Base-by-base conservation (phyloP, 2,888 invertebrate species). In the Drosophila histrio region DNA sequence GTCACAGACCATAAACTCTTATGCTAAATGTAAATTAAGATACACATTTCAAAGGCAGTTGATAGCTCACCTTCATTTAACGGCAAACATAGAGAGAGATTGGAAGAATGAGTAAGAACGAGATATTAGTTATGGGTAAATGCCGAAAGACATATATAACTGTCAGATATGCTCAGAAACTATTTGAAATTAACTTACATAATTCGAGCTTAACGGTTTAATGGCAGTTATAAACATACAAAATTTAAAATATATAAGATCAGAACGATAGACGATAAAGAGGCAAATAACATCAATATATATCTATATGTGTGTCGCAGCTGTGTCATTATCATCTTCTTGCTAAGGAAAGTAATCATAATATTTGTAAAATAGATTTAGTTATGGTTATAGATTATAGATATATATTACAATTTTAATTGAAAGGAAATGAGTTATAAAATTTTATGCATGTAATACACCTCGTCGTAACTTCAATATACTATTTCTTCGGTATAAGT, bases 131-230 rank as follows among this genome's bases (percentile, higher is more conserved):
- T 13, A 24, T 24, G 24, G 15, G 7, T 8, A 22, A n/a, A n/a
- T n/a, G n/a, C 8, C 3, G 8, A 21, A 22, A 34, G 32, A 28
- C 13, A n/a, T 15, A 4, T 11, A n/a, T 22, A 11, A 39, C 49
- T 62, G 21, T 21, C 15, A n/a, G n/a, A n/a, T 17, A 17, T n/a
- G 22, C 44, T 26, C 7, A 13, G 44, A 26, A 60, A 46, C 47
- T 49, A 61, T 65, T 78, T 50, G 44, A 68, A 63, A n/a, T n/a
- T 67, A 57, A 64, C n/a, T n/a, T n/a, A 58, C 63, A 63, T 73
- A 61, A 77, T 63, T 77, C 36, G 43, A 52, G 6, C 34, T 24
- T 21, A 53, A 19, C 9, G 26, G 28, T 36, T 22, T 46, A 57
- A 17, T 44, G 52, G n/a, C 41, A n/a, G 43, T 15, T 36, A 41